These are phyloP conservation scores for Terrapene triunguis DNA, from an alignment of 2,113 vertebrate genomes.

Conservation along the genomic window DNA sequence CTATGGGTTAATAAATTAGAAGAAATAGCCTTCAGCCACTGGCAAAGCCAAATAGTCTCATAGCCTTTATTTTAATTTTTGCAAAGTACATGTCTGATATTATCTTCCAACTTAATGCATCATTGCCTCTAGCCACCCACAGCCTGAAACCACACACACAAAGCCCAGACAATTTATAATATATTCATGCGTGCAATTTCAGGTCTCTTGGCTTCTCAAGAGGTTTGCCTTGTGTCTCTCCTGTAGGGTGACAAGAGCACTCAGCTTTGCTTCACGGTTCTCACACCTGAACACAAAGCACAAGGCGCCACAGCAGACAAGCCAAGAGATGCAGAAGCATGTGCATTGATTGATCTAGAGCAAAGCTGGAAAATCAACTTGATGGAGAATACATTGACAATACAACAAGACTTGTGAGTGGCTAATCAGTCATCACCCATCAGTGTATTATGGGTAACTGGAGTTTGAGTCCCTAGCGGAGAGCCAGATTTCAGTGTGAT, in stretches of 20 bases:
- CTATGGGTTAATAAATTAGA: neutral
- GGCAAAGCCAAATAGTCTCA: fast-evolving
- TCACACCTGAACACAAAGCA: fast-evolving
- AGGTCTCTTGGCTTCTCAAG: neutral
- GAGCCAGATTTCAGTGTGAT: neutral
- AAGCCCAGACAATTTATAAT: slow-evolving; percentile 1
- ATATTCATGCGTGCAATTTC: slow-evolving; percentile 9
- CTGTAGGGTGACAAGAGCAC: slow-evolving; percentile 25
- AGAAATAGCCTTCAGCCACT: fast-evolving
- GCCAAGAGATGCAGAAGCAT: slow-evolving; percentile 18
- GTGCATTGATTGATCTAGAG: neutral
- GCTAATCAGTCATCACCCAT: slow-evolving; percentile 39
- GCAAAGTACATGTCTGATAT: neutral
- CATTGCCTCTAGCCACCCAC: neutral
- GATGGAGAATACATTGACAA: neutral
- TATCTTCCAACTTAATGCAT: neutral
- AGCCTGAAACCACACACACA: neutral
- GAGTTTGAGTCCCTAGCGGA: slow-evolving; percentile 33
- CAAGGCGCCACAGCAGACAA: neutral
- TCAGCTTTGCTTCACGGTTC: neutral
- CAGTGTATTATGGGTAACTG: neutral
- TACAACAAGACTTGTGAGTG: slow-evolving; percentile 8
- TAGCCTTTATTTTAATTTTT: neutral
- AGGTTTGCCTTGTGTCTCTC: neutral
- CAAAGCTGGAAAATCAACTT: slow-evolving; percentile 25